Percentiles rank a stretch among this genome's conserved stretches.
Evolutionary conservation across 1,140 invertebrate species (phyloP).

Genomic region (Trichomalopsis sarcophagae): DNA sequence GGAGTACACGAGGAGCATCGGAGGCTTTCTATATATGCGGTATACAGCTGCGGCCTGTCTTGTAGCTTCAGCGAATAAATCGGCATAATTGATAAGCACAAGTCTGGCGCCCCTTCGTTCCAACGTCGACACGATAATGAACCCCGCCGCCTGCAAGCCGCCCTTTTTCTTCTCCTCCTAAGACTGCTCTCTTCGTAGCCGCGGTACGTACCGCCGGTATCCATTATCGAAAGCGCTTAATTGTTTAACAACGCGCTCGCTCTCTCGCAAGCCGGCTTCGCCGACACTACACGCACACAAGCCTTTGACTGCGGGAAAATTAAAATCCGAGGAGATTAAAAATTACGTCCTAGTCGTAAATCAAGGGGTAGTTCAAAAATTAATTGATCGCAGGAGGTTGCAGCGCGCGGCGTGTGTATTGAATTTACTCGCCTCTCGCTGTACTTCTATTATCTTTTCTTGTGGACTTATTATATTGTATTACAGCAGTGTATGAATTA

Average conservation of each 20-base stretch:
- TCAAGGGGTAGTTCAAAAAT: constrained; percentile 49
- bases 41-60: neutral
- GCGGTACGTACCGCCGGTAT: constrained; percentile 19
- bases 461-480: neutral
- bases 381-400: constrained; percentile 39
- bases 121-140: constrained; percentile 49
- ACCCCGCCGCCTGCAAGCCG: constrained; percentile 11
- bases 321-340: constrained; percentile 52
- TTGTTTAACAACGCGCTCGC: constrained; percentile 49
- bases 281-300: neutral
- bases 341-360: constrained; percentile 52
- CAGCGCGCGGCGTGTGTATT: constrained; percentile 3
- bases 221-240: constrained; percentile 52
- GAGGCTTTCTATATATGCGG: neutral
- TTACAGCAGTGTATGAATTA: neutral
- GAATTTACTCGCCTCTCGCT: constrained; percentile 45
- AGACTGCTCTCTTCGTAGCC: neutral
- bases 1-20: neutral
- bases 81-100: constrained; percentile 50
- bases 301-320: constrained; percentile 41
- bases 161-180: constrained; percentile 33
- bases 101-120: constrained; percentile 16
- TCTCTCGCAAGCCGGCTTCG: neutral
- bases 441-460: neutral
- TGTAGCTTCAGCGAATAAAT: constrained; percentile 32